These are phyloP conservation scores for Harpagifer antarcticus DNA, from an alignment of 2,797 vertebrate species.

Conservation along the genomic window DNA sequence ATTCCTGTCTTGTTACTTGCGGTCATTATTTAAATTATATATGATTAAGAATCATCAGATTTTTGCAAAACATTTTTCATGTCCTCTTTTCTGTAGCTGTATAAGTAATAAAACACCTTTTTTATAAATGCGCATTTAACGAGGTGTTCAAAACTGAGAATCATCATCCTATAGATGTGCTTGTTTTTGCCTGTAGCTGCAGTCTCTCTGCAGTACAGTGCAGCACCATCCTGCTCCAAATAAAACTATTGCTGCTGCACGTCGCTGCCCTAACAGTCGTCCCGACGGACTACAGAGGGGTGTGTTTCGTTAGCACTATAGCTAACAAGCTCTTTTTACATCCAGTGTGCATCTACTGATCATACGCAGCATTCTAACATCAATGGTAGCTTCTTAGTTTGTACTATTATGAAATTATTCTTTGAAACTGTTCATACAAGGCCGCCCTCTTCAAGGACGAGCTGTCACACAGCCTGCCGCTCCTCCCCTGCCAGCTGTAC, in stretches of 20 bases:
- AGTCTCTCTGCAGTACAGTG: slow-evolving; percentile 64
- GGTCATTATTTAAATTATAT: background rate
- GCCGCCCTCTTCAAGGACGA: slow-evolving; percentile 36
- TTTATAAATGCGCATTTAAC: slow-evolving; percentile 7
- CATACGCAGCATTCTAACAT: rapidly evolving
- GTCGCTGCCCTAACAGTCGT: background rate
- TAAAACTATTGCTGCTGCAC: slow-evolving; percentile 42
- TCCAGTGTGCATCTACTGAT: background rate
- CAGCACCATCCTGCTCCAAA: slow-evolving; percentile 44
- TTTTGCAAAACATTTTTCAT: background rate
- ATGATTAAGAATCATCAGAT: background rate
- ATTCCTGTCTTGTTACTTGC: background rate
- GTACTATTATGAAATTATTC: background rate
- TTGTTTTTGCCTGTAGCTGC: slow-evolving; percentile 40
- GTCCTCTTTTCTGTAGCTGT: background rate
- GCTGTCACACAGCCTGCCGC: slow-evolving; percentile 16
- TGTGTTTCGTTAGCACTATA: slow-evolving; percentile 49
- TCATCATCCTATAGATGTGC: slow-evolving; percentile 1
- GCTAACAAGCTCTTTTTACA: background rate
- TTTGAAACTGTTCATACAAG: background rate
- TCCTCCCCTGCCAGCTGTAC: background rate
- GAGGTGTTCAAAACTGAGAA: background rate
- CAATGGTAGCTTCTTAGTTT: background rate
- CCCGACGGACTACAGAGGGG: slow-evolving; percentile 18
- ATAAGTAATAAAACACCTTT: slow-evolving; percentile 5